Percentiles rank a stretch among this genome's conserved stretches.
These are phyloP conservation scores for Acleris cristana DNA, from an alignment of 2,888 invertebrate species.

Conservation along the genomic window DNA sequence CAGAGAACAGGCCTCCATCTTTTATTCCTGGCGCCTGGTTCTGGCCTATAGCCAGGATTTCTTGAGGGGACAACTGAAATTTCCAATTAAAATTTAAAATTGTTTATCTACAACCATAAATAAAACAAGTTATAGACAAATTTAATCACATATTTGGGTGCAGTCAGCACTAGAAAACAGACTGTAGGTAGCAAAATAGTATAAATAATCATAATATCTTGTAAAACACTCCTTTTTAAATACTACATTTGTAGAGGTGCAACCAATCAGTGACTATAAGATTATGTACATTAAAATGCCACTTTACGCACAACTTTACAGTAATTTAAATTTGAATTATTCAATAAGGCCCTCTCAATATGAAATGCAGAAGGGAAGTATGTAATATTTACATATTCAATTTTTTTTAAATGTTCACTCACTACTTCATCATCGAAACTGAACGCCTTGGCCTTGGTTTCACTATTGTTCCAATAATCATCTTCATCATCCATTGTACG, in stretches of 20 bases:
- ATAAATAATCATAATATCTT: no score
- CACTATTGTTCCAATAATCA: conserved; percentile 91
- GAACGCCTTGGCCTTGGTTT: conserved; percentile 88
- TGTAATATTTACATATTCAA: no score
- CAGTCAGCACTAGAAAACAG: no score
- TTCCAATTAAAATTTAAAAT: neutral
- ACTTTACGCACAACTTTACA: neutral
- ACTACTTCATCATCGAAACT: conserved; percentile 92
- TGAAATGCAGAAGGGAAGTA: no score
- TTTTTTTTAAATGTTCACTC: conserved; percentile 44
- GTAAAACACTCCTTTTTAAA: no score
- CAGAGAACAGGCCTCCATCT: conserved; percentile 61
- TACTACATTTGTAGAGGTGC: no score
- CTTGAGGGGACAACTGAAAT: conserved; percentile 72
- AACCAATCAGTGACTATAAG: no score
- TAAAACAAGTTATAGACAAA: no score
- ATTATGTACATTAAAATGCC: no score
- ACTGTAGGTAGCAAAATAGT: no score
- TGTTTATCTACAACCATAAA: neutral
- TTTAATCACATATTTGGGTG: no score
- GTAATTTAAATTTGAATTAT: neutral
- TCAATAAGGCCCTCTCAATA: neutral
- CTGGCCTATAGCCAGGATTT: conserved; percentile 78
- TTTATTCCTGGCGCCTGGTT: conserved; percentile 57
- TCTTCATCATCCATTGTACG: conserved; percentile 82